Conservation (phyloP, 2,113 vertebrate species). For the Petaurus breviceps region DNA sequence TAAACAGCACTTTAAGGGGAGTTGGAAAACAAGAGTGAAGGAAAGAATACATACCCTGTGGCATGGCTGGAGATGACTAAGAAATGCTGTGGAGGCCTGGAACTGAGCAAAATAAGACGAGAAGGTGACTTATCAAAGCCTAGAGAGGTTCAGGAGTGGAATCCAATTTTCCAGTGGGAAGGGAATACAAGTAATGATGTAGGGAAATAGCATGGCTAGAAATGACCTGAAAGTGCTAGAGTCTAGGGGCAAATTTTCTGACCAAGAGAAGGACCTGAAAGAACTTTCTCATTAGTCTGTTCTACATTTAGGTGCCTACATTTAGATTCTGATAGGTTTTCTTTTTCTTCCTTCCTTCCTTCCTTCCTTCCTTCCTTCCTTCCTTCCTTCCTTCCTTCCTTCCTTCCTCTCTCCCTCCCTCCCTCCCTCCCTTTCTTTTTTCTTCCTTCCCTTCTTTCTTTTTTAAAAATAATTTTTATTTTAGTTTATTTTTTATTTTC, state of each 20-base stretch:
- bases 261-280: background rate
- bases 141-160: too few relatives aligned
- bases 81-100: background rate
- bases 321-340: too few relatives aligned
- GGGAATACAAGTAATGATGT: background rate
- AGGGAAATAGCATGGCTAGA: background rate
- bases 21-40: background rate
- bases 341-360: too few relatives aligned
- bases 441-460: too few relatives aligned
- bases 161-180: background rate
- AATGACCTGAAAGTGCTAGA: background rate
- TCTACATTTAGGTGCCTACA: background rate
- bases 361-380: too few relatives aligned
- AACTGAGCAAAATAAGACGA: background rate
- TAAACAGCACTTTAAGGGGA: background rate
- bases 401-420: too few relatives aligned
- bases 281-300: background rate
- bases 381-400: too few relatives aligned
- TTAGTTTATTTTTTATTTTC: too few relatives aligned
- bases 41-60: background rate
- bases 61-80: background rate
- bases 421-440: accelerated
- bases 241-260: background rate
- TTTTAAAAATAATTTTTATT: too few relatives aligned
- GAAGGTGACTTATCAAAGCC: background rate